Base-by-base conservation (phyloP, 2,888 invertebrate genomes). In the Nomada ruficornis region DNA sequence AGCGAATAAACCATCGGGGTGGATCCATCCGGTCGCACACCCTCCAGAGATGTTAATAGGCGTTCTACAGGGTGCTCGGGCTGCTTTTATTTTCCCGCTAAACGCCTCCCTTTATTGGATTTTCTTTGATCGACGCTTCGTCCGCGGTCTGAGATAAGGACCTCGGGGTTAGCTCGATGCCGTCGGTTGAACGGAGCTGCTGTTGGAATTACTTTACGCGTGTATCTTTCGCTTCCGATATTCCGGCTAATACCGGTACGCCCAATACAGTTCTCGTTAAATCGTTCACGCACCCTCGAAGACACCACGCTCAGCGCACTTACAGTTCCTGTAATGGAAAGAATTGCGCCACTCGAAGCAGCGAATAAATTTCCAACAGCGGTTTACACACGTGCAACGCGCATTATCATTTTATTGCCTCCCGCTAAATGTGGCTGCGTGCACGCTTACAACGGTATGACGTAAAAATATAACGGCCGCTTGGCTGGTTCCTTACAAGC, bases 1-100 rank as follows among this genome's bases (percentile, higher is more conserved):
- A 70, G 75, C 71, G 82, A 68, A 86, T 84, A 79, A 69, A 80
- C 73, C 77, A 57, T 80, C 77, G 75, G 85, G 86, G 86, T 86
- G 78, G 86, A 65, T 81, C 84, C 77, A 80, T 81, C 80, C 86
- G 83, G 80, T 29, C 82, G 82, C 82, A 54, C 84, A 82, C 83
- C 83, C 80, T 73, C 59, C 44, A 59, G 71, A 68, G 78, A 63
- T 79, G 83, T 82, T 84, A 86, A 86, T 77, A 68, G 77, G 42
- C 67, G 69, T 72, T 73, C 55, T 29, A 50, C 72, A 29, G 65
- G 62, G 63, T 72, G 74, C 55, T 59, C 63, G 65, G 52, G 42
- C 50, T 80, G 50, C 74, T 75, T 64, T 86, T 79, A 76, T 78
- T 80, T 80, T 60, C 78, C 47, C 75, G 69, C 63, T 60, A 65